Conservation (phyloP, 2,888 invertebrate species). For the Prosapia bicincta region DNA sequence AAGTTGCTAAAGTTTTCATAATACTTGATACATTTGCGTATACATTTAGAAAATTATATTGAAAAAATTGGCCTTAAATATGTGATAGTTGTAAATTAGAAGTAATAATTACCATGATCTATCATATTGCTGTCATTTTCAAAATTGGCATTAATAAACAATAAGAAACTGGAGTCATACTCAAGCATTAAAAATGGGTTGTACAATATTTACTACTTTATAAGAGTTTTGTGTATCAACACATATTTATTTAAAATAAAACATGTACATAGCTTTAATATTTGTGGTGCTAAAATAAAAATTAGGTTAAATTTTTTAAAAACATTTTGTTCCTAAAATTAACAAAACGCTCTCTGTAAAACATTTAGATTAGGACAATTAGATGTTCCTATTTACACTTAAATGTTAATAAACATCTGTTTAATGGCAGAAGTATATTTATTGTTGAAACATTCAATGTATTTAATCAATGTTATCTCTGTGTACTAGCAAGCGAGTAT, state of each 20-base stretch:
- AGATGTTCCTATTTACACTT: not conserved
- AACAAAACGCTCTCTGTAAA: not conserved
- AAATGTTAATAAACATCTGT: not conserved
- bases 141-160: too few species aligned
- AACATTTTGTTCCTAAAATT: constrained; percentile 2
- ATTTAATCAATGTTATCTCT: not conserved
- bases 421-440: not conserved
- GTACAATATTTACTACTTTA: too few species aligned
- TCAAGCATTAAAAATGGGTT: too few species aligned
- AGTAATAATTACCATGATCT: not conserved
- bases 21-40: too few species aligned
- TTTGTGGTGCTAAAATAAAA: too few species aligned
- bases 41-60: too few species aligned
- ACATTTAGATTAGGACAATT: not conserved
- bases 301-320: too few species aligned
- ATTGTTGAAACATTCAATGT: not conserved
- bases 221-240: too few species aligned
- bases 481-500: not conserved
- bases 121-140: too few species aligned
- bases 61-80: not conserved
- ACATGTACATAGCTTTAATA: not conserved
- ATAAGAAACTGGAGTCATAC: too few species aligned
- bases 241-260: too few species aligned
- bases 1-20: too few species aligned
- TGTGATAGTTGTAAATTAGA: not conserved